These are phyloP conservation scores for Calidris pygmaea DNA, from an alignment of 2,113 vertebrate species.

Conservation along the genomic window DNA sequence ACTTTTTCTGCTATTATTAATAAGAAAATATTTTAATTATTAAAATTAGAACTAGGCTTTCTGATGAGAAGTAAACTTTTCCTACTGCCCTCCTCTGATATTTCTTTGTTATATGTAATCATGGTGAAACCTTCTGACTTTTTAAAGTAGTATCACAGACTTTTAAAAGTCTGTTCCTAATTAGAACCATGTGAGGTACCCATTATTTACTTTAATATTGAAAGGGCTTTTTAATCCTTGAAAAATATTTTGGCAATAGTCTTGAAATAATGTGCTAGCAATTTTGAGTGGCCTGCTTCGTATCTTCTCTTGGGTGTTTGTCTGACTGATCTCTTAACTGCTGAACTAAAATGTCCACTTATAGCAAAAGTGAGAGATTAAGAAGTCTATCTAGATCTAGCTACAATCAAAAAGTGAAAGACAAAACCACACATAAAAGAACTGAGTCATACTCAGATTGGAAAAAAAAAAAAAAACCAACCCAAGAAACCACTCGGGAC, in stretches of 20 bases:
- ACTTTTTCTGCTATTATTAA: neutral
- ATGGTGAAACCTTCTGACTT: neutral
- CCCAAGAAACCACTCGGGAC: neutral
- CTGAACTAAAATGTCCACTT: neutral
- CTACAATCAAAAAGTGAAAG: neutral
- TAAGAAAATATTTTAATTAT: neutral
- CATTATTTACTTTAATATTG: neutral
- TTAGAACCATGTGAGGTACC: neutral
- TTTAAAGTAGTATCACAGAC: neutral
- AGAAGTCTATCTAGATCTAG: neutral
- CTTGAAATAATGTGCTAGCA: neutral
- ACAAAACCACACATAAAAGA: neutral
- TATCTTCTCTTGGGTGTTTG: neutral
- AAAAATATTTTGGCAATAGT: neutral
- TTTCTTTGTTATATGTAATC: neutral
- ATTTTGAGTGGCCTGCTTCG: neutral
- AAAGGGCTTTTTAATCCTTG: neutral
- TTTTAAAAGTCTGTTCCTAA: neutral
- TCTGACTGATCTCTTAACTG: neutral
- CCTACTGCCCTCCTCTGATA: neutral
- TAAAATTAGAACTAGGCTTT: neutral
- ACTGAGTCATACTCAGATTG: slow-evolving; percentile 6
- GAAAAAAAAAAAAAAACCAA: neutral
- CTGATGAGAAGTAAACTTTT: neutral
- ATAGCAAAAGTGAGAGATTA: neutral